Evolutionary conservation across 1,140 invertebrate species (phyloP).

Genomic region (Aphelenchoides besseyi): DNA sequence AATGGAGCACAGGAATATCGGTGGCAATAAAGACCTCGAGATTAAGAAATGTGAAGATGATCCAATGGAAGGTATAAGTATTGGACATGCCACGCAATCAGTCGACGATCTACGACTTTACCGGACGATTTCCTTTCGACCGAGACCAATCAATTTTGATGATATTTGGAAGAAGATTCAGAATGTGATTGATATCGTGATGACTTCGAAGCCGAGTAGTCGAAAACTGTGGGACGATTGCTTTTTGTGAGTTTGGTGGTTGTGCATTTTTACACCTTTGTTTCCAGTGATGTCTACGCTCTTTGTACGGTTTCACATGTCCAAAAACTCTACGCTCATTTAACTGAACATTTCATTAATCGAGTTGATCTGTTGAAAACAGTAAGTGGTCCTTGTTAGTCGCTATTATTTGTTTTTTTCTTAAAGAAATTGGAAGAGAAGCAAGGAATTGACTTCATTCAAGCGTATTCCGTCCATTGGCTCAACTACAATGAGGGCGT

Average conservation of each 20-base stretch:
- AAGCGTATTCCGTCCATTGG: slow-evolving; percentile 14
- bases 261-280: neutral
- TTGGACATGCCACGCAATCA: neutral
- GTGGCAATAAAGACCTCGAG: neutral
- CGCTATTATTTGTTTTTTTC: neutral
- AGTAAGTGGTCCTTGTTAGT: neutral
- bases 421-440: neutral
- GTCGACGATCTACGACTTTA: neutral
- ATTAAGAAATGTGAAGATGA: neutral
- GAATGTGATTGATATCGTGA: neutral
- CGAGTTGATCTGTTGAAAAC: neutral
- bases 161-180: neutral
- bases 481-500: neutral
- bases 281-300: slow-evolving; percentile 18
- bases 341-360: slow-evolving; percentile 2
- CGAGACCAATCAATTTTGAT: neutral
- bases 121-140: neutral
- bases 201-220: neutral
- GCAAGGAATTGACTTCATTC: slow-evolving; percentile 9
- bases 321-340: neutral
- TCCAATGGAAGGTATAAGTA: neutral
- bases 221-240: neutral
- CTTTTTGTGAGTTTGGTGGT: slow-evolving; percentile 19
- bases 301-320: neutral
- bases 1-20: neutral